Evolutionary conservation across 2,113 vertebrate species (phyloP), one percentile per base, ranked within the genome.

Genomic region (Promerops cafer): DNA sequence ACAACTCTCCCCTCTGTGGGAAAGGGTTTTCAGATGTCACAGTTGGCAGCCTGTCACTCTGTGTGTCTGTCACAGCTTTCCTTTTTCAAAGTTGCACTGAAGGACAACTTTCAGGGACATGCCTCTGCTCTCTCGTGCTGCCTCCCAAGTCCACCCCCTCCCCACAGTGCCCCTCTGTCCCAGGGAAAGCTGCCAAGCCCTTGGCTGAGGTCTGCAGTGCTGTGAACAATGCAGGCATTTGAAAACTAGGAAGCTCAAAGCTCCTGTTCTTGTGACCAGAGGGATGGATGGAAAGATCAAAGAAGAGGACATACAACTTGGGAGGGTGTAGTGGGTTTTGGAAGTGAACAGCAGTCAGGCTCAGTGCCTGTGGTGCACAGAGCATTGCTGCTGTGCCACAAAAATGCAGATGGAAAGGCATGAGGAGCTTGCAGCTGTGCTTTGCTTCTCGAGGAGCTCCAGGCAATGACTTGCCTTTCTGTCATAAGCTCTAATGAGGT

Each of bases 11-110:
- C 52, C 10, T 6, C 35, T 1, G 1, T 81, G 89, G 59, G 61
- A 92, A 84, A 92, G 69, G 35, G 26, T 77, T 94, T 92, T 87
- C 84, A 76, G 75, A 31, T 53, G 69, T 53, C 35, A 9, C 37
- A 6, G 2, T 71, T 23, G 27, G 53, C 53, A 87, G 31, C 40
- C 60, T 20, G 3, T 82, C 39, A 37, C 27, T 53, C 26, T 44
- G 22, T 7, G 7, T 63, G 63, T 16, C 10, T 21, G 40, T n/a
- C 10, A 4, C 42, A 66, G 28, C 40, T 82, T 61, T 40, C 31
- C 79, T 68, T 69, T 35, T 24, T 21, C 78, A 21, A 50, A 88
- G 39, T 33, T 7, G 7, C 74, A 24, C 52, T 37, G 78, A 85
- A 82, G 83, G 83, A 21, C 17, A 17, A 18, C 64, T 60, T 90